Evolutionary conservation across 2,113 vertebrate genomes (phyloP).

Genomic region (Candoia aspera): DNA sequence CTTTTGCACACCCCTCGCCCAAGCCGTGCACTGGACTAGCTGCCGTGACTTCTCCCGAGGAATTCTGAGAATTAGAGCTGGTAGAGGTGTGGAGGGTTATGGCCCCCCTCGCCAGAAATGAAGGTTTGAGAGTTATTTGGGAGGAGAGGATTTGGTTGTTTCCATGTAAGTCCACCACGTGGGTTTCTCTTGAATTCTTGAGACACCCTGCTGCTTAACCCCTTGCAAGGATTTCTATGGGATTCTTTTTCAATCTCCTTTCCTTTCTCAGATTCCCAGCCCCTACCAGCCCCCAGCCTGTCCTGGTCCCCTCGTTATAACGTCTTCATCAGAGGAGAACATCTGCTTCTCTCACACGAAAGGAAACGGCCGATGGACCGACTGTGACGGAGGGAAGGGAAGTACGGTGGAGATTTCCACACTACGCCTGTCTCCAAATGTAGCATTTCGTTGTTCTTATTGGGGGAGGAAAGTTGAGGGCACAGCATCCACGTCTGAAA

Average conservation of each 20-base stretch:
- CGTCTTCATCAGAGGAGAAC: fast-evolving
- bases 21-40: too few species aligned
- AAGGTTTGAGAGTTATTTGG: background rate
- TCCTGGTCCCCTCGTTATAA: background rate
- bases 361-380: fast-evolving
- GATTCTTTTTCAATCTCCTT: background rate
- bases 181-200: background rate
- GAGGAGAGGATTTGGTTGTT: background rate
- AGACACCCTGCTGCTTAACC: background rate
- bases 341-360: background rate
- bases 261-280: too few species aligned
- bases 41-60: too few species aligned
- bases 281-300: background rate
- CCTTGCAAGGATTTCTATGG: background rate
- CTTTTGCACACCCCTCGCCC: too few species aligned
- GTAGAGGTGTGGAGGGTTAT: too few species aligned
- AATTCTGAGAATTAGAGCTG: too few species aligned
- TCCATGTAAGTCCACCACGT: background rate
- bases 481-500: fast-evolving
- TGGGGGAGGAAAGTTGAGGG: fast-evolving
- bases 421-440: background rate
- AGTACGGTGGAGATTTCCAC: background rate
- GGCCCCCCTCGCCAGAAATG: too few species aligned
- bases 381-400: too few species aligned
- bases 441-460: background rate